These are phyloP conservation scores for Podargus strigoides DNA, from an alignment of 2,797 vertebrate species.

Conservation along the genomic window DNA sequence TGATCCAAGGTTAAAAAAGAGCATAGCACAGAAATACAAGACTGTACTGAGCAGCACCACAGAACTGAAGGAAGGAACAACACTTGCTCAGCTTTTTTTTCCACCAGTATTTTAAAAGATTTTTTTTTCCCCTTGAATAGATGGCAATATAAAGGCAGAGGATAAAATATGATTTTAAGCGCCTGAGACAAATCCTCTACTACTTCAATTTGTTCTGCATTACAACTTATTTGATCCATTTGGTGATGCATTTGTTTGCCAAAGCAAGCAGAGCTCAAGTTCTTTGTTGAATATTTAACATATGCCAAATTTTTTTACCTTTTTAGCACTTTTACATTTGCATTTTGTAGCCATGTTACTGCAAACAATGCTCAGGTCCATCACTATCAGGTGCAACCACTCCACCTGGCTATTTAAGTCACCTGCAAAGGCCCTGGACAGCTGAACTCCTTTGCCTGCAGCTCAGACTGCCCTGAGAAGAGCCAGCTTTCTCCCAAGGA, in stretches of 20 bases:
- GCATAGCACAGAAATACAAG: background rate
- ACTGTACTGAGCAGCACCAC: background rate
- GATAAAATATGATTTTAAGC: slow-evolving; percentile 64
- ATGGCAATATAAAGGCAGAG: slow-evolving; percentile 21
- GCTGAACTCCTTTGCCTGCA: background rate
- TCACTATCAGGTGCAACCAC: background rate
- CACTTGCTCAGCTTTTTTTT: background rate
- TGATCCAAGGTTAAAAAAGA: background rate
- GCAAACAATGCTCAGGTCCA: background rate
- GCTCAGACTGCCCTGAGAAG: background rate
- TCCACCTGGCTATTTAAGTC: background rate
- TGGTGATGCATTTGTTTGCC: slow-evolving; percentile 59
- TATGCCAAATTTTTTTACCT: slow-evolving; percentile 23
- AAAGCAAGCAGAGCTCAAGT: slow-evolving; percentile 60
- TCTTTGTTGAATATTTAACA: slow-evolving; percentile 59
- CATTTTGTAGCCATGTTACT: background rate
- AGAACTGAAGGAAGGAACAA: background rate
- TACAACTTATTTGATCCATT: slow-evolving; percentile 69
- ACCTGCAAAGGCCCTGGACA: background rate
- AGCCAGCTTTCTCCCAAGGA: background rate
- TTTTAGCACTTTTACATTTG: slow-evolving; percentile 4
- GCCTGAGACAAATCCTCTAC: slow-evolving; percentile 61
- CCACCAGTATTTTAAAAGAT: background rate
- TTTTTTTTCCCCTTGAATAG: slow-evolving; percentile 17
- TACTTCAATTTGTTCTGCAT: slow-evolving; percentile 65